Conservation (phyloP, 37 sponge, comb jelly and placozoan species). For the Chondrilla cf. caribensis region DNA sequence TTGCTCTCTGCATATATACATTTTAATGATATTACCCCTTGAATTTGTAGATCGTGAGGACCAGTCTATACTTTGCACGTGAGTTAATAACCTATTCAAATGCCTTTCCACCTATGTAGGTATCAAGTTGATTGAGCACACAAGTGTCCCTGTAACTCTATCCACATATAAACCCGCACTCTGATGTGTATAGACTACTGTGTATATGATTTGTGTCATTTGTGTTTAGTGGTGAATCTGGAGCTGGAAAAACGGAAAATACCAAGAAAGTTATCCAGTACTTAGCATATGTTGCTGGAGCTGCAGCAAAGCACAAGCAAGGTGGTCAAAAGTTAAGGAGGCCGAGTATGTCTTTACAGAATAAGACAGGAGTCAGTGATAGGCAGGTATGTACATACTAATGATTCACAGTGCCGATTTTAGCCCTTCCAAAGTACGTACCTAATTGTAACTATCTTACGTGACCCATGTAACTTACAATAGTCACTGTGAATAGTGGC, state of each 20-base stretch:
- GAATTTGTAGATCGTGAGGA: slow-evolving; percentile 92
- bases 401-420: too few species aligned
- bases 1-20: too few species aligned
- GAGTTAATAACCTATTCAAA: slow-evolving; percentile 25
- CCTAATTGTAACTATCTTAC: too few species aligned
- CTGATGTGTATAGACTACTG: background rate
- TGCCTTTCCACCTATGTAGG: slow-evolving; percentile 31
- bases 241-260: slow-evolving; percentile 97
- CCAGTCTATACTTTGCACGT: slow-evolving; percentile 99
- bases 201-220: too few species aligned
- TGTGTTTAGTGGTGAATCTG: slow-evolving; percentile 85
- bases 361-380: slow-evolving; percentile 66
- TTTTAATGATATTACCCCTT: too few species aligned
- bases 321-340: slow-evolving; percentile 26
- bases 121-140: slow-evolving; percentile 32
- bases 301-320: slow-evolving; percentile 17
- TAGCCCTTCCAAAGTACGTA: too few species aligned
- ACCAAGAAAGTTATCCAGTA: slow-evolving; percentile 98
- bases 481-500: too few species aligned
- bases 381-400: slow-evolving; percentile 38
- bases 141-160: slow-evolving; percentile 15
- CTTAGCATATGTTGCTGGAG: slow-evolving; percentile 72
- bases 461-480: too few species aligned
- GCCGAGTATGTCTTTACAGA: slow-evolving; percentile 59
- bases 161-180: background rate